phyloP scores from a whole-genome alignment of 2,888 invertebrate genomes.

The Boloria selene region DNA sequence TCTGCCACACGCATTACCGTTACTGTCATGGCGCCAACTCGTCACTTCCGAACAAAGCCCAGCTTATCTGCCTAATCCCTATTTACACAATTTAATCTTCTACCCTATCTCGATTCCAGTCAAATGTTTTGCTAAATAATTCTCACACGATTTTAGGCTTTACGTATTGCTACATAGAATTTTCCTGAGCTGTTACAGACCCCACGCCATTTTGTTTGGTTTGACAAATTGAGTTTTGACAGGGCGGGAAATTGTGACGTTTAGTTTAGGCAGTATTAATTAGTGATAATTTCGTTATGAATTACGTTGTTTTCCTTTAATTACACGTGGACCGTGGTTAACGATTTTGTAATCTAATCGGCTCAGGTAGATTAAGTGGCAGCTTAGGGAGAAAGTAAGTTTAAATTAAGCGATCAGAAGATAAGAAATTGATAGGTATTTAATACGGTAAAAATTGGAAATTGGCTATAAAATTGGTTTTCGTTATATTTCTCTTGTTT shows the following conservation, averaged over 20 bases:
- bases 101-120: conserved; percentile 44
- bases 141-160: conserved; percentile 58
- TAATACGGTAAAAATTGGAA: too few species aligned
- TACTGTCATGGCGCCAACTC: conserved; percentile 65
- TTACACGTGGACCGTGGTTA: conserved; percentile 36
- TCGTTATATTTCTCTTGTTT: too few species aligned
- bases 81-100: conserved; percentile 80
- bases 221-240: conserved; percentile 82
- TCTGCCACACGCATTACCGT: conserved; percentile 60
- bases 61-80: conserved; percentile 79
- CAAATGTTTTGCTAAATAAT: conserved; percentile 41
- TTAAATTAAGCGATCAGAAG: not conserved
- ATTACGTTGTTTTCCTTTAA: conserved; percentile 55
- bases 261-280: conserved; percentile 56
- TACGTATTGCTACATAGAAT: conserved; percentile 54
- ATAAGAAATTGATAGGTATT: not conserved
- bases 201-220: conserved; percentile 74
- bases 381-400: not conserved
- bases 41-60: conserved; percentile 69
- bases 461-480: too few species aligned
- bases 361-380: not conserved
- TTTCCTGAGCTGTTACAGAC: conserved; percentile 45
- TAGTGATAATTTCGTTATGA: conserved; percentile 56
- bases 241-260: conserved; percentile 68
- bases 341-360: not conserved